A percentile compares a stretch with the other conserved stretches of the same genome.
phyloP scores from a whole-genome alignment of 2,888 invertebrate genomes.

The Protodeltote pygarga region DNA sequence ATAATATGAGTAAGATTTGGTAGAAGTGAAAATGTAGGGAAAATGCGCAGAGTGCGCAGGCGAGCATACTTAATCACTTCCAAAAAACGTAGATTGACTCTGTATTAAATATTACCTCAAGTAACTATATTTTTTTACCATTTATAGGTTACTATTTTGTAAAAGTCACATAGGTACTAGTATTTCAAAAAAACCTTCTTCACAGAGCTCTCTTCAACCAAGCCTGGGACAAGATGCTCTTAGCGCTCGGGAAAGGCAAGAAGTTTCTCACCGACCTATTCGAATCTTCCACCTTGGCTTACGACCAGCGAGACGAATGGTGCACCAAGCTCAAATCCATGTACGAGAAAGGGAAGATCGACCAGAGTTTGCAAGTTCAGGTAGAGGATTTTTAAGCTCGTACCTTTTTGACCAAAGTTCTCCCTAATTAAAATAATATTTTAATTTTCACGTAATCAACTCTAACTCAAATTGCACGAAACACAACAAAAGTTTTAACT shows the following conservation, averaged over 20 bases:
- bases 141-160: too few species aligned
- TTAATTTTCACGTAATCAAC: neutral
- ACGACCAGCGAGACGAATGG: conserved; percentile 92
- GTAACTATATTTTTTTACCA: too few species aligned
- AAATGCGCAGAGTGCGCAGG: too few species aligned
- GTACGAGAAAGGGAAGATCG: conserved; percentile 89
- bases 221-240: conserved; percentile 89
- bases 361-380: conserved; percentile 89
- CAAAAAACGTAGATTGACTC: too few species aligned
- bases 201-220: conserved; percentile 89
- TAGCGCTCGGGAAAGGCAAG: conserved; percentile 85
- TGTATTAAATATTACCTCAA: too few species aligned
- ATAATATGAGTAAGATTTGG: too few species aligned
- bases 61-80: too few species aligned
- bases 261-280: conserved; percentile 91
- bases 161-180: neutral
- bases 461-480: conserved; percentile 1
- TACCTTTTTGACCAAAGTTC: neutral
- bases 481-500: conserved; percentile 11
- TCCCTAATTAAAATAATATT: too few species aligned
- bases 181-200: neutral
- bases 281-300: conserved; percentile 92
- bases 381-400: conserved; percentile 59
- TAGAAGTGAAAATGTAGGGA: too few species aligned
- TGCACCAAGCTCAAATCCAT: conserved; percentile 89